Percentiles rank a stretch among this genome's conserved stretches.
These are phyloP conservation scores for Coremacera marginata DNA, from an alignment of 2,888 invertebrate genomes.

Conservation along the genomic window DNA sequence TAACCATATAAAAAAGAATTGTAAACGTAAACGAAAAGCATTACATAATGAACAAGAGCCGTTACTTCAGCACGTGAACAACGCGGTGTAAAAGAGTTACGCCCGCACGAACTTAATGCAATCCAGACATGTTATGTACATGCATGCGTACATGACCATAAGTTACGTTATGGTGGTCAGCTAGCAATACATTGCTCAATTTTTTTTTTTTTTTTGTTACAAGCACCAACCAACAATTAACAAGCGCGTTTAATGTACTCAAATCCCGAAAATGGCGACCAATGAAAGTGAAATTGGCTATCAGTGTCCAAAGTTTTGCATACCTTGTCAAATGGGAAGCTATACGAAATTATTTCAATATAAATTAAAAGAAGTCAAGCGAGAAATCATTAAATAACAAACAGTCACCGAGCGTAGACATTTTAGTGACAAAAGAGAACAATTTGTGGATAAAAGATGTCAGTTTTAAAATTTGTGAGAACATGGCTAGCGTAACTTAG, in stretches of 20 bases:
- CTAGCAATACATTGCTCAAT: constrained; percentile 11
- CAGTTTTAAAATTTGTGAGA: constrained; percentile 57
- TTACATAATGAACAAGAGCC: not conserved
- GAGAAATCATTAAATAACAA: constrained; percentile 21
- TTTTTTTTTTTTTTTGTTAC: not conserved
- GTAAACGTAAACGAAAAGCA: not conserved
- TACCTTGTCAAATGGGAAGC: not conserved
- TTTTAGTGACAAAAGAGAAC: not conserved
- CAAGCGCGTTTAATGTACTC: not conserved
- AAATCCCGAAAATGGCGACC: constrained; percentile 26
- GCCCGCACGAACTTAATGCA: not conserved
- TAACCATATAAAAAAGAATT: not conserved
- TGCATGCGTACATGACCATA: constrained; percentile 29
- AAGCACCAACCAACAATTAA: not conserved
- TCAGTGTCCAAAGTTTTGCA: not conserved
- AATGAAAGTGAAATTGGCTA: constrained; percentile 18
- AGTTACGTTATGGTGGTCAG: constrained; percentile 52
- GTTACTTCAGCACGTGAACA: not conserved
- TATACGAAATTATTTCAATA: constrained; percentile 5
- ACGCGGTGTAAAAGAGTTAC: not conserved
- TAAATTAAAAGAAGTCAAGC: constrained; percentile 17
- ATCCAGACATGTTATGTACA: not conserved
- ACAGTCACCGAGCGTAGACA: not conserved
- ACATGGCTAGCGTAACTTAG: not conserved
- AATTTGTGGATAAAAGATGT: constrained; percentile 52